These are phyloP conservation scores for Macrocentrus cingulum DNA, from an alignment of 1,140 invertebrate genomes.

Conservation along the genomic window DNA sequence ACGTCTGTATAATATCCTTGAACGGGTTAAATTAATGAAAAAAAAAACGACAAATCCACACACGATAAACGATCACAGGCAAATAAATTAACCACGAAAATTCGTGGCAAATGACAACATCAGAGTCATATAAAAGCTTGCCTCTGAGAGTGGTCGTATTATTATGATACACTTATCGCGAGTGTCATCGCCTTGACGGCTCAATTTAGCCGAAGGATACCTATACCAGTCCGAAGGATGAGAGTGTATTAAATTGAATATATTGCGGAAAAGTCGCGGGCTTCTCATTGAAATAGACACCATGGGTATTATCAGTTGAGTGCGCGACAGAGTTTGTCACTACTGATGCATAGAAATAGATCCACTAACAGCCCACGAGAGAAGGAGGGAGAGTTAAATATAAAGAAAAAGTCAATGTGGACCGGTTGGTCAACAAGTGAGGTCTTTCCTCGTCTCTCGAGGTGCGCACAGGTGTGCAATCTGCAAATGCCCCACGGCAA, in stretches of 20 bases:
- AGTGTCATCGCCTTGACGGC: slow-evolving; percentile 1
- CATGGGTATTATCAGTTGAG: no score
- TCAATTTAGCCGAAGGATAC: slow-evolving; percentile 7
- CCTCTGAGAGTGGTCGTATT: no score
- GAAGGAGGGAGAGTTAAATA: slow-evolving; percentile 36
- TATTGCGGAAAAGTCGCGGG: no score
- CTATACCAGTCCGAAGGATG: neutral
- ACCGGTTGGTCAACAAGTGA: slow-evolving; percentile 57
- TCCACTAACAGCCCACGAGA: neutral
- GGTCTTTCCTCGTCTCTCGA: slow-evolving; percentile 49
- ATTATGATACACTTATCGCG: neutral
- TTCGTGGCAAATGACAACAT: no score
- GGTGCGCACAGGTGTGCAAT: slow-evolving; percentile 55
- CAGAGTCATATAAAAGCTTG: no score
- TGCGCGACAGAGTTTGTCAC: no score
- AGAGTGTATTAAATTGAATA: neutral
- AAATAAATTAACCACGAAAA: neutral
- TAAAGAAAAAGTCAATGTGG: slow-evolving; percentile 57
- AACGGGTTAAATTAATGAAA: neutral
- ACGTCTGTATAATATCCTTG: neutral
- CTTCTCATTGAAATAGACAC: no score
- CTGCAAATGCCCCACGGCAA: slow-evolving; percentile 52
- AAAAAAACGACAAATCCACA: neutral
- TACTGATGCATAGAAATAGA: no score
- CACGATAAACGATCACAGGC: neutral